phyloP scores from a whole-genome alignment of 2,797 vertebrate species.

The Sternarchorhynchus goeldii region DNA sequence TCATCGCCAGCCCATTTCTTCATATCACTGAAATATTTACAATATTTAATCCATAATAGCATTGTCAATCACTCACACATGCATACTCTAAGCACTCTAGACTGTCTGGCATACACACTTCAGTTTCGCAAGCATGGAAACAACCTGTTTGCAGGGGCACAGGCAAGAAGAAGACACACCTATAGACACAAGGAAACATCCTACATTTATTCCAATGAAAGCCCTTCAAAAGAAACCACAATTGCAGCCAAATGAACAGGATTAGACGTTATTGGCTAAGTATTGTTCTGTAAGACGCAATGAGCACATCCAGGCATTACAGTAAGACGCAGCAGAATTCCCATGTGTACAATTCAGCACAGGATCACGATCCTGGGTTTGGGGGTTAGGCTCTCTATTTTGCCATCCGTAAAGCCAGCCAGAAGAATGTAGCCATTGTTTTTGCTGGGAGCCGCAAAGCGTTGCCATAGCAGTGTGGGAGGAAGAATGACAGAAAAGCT shows the following conservation, averaged over 20 bases:
- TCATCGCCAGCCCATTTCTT: not conserved
- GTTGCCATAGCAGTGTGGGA: constrained; percentile 9
- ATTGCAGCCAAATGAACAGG: constrained; percentile 45
- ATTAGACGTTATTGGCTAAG: constrained; percentile 67
- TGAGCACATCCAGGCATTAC: not conserved
- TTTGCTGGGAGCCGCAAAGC: constrained; percentile 3
- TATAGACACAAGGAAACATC: constrained; percentile 11
- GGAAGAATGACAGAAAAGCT: not conserved
- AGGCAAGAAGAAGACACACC: not conserved
- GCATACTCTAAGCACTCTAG: not conserved
- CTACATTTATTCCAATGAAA: constrained; percentile 13
- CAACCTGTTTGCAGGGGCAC: not conserved
- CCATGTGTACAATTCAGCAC: not conserved
- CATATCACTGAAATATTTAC: not conserved
- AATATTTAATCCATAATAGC: not conserved
- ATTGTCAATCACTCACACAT: not conserved
- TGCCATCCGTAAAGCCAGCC: constrained; percentile 1
- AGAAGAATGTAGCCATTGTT: constrained; percentile 23
- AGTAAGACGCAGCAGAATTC: constrained; percentile 3
- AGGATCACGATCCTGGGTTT: not conserved
- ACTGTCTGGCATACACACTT: not conserved
- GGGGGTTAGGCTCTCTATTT: not conserved
- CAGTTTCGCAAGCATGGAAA: not conserved
- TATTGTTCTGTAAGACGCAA: constrained; percentile 10
- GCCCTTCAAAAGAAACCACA: constrained; percentile 19